Conservation (phyloP, 2,797 vertebrate genomes). For the Epinephelus coioides region DNA sequence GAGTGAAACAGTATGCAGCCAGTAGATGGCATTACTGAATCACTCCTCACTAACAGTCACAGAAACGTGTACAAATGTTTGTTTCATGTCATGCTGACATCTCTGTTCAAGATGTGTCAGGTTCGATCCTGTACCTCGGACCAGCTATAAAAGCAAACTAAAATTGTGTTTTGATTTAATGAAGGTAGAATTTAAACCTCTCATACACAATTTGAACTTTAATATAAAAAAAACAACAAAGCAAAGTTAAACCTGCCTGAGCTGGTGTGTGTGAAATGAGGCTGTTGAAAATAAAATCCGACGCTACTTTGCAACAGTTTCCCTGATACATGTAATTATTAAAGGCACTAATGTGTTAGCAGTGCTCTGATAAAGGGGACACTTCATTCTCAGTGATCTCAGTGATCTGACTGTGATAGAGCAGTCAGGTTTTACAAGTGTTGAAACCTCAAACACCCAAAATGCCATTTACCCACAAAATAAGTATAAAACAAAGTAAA, state of each 20-base stretch:
- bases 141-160: neutral
- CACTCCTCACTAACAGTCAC: conserved; percentile 39
- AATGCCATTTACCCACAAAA: neutral
- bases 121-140: neutral
- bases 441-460: neutral
- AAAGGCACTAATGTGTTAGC: neutral
- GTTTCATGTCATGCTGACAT: conserved; percentile 28
- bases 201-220: neutral
- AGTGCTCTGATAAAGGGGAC: neutral
- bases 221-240: neutral
- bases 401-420: neutral
- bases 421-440: neutral
- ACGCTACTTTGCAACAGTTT: neutral
- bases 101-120: conserved; percentile 22
- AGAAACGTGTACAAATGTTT: conserved; percentile 14
- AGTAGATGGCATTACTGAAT: conserved; percentile 85
- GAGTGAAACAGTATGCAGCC: conserved; percentile 60
- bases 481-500: neutral
- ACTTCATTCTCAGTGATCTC: neutral
- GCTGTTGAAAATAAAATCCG: neutral
- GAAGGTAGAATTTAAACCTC: neutral
- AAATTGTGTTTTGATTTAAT: neutral
- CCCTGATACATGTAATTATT: neutral
- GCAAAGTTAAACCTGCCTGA: neutral
- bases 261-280: neutral